Conservation (phyloP, 2,113 vertebrate species). For the human (Homo sapiens) region GRCh38 chr6:114793501-114794000, state of each 20-base stretch:
- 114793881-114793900: neutral
- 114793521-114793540: neutral
- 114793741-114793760: neutral
- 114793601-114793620: neutral
- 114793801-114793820: neutral
- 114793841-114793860: neutral
- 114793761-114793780: neutral
- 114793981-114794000: neutral
- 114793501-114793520: neutral
- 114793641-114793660: neutral
- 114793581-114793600: neutral
- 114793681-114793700: neutral
- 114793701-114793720: neutral
- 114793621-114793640: neutral
- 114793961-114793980: rapidly evolving
- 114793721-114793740: neutral
- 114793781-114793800: neutral
- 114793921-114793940: neutral
- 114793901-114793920: neutral
- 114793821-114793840: neutral
- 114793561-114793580: neutral
- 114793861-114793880: neutral
- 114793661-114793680: neutral
- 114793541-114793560: neutral
- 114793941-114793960: neutral